Evolutionary conservation across 2,888 invertebrate genomes (phyloP), one percentile per base, ranked within the genome.

Genomic region (Erebia aethiops): DNA sequence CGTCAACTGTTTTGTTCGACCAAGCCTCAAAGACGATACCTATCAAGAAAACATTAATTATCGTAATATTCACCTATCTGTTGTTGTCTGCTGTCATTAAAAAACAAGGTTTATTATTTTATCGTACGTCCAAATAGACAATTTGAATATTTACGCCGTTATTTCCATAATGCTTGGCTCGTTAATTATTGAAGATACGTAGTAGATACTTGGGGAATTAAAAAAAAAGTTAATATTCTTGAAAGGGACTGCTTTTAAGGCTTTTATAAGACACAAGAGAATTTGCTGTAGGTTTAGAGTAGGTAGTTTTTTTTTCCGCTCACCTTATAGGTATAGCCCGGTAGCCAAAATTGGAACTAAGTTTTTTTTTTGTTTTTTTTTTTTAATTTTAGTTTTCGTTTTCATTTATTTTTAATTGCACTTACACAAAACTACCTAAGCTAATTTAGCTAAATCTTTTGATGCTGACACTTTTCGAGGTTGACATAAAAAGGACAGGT

Each of bases 1-100:
- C 5, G 35, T 54, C 54, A 54, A 18, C 18, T 10, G 54, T 16
- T 18, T 9, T 54, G 18, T 54, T 18, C 16, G 18, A 57, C 56
- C 14, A 13, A 14, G 8, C 7, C 13, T 46, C 21, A 21, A 13
- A 13, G 60, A 46, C 43, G 43, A 5, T 18, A 21, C 13, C 46
- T 62, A 61, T 49, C 62, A 43, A 16, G 62, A 49, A 62, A 49
- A 8, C 62, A 62, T 62, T 62, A 46, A 62, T 62, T 62, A 61
- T 46, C 18, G 5, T 61, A 46, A 61, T 46, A 62, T 49, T 62
- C 46, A 21, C 54, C 18, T 54, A 54, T 54, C 18, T 54, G 16
- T 54, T 62, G 49, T 62, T 62, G 49, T 62, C 49, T 62, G 21
- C 21, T 62, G 62, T 49, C 46, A 49, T 62, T 21, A 62, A 46